A percentile compares a stretch with the other conserved stretches of the same genome.
These are phyloP conservation scores for Lasioglossum baleicum DNA, from an alignment of 1,140 invertebrate genomes.

Conservation along the genomic window DNA sequence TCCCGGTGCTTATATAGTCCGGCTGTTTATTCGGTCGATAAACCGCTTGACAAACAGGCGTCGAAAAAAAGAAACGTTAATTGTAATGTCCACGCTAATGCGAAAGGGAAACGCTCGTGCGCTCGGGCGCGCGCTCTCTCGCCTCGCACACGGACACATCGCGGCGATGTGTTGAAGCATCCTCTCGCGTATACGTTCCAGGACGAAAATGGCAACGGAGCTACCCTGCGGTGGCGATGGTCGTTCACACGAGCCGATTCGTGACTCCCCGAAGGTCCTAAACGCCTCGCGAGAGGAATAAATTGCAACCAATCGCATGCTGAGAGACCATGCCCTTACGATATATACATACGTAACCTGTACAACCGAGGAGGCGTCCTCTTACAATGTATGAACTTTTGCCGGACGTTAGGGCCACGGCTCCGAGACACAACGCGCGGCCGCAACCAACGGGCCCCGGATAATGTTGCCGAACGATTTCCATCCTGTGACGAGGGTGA, in stretches of 20 bases:
- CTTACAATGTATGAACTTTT: constrained; percentile 41
- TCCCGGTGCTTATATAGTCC: constrained; percentile 47
- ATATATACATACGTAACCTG: constrained; percentile 9
- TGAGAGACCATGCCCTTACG: constrained; percentile 37
- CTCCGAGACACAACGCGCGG: not conserved
- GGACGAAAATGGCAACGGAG: constrained; percentile 12
- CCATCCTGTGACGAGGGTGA: constrained; percentile 28
- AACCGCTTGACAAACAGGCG: constrained; percentile 45
- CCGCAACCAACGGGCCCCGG: not conserved
- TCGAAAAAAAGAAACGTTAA: constrained; percentile 52
- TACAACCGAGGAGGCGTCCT: not conserved
- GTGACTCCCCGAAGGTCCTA: constrained; percentile 46
- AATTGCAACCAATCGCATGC: constrained; percentile 56
- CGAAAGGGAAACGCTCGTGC: not conserved
- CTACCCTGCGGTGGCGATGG: constrained; percentile 55
- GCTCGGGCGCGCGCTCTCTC: not conserved
- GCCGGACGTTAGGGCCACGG: constrained; percentile 1
- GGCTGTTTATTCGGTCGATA: constrained; percentile 58
- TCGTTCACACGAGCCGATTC: constrained; percentile 58
- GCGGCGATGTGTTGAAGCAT: too few species aligned
- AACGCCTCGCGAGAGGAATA: constrained; percentile 49
- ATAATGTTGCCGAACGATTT: constrained; percentile 30
- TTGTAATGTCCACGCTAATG: constrained; percentile 59
- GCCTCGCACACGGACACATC: too few species aligned
- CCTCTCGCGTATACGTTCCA: too few species aligned